Conservation (phyloP, 2,888 invertebrate genomes). For the Archips xylosteana region DNA sequence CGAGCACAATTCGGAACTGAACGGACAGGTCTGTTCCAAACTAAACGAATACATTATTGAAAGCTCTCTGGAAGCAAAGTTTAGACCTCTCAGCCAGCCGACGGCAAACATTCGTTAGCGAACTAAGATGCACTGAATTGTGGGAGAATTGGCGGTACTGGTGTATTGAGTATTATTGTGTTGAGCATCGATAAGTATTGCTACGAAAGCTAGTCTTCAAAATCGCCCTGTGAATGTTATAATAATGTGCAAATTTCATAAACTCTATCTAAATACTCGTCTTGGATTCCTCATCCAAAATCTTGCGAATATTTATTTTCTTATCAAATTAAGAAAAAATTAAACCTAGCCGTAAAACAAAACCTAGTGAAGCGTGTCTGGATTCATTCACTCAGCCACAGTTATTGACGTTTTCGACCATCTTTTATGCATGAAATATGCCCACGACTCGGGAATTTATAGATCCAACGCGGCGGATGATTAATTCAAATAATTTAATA, state of each 20-base stretch:
- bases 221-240: too few relatives aligned
- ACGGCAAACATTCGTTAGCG: slow-evolving; percentile 3
- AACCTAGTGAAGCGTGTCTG: not conserved
- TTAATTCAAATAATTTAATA: slow-evolving; percentile 41
- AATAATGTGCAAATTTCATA: not conserved
- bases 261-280: not conserved
- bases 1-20: not conserved
- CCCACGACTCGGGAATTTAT: slow-evolving; percentile 47
- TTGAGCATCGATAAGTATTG: too few relatives aligned
- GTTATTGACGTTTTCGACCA: slow-evolving; percentile 44
- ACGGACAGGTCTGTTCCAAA: slow-evolving; percentile 15
- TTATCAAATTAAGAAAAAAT: too few relatives aligned
- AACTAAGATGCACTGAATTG: not conserved
- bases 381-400: not conserved
- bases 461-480: slow-evolving; percentile 41
- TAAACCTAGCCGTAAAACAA: not conserved
- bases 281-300: too few relatives aligned
- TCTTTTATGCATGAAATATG: slow-evolving; percentile 55
- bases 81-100: not conserved
- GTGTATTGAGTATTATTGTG: too few relatives aligned
- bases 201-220: too few relatives aligned
- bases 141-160: not conserved
- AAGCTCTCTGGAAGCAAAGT: slow-evolving; percentile 25
- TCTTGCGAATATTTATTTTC: too few relatives aligned
- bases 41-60: slow-evolving; percentile 28